phyloP scores from a whole-genome alignment of 1,140 invertebrate species.

The Drosophila pseudoananassae region DNA sequence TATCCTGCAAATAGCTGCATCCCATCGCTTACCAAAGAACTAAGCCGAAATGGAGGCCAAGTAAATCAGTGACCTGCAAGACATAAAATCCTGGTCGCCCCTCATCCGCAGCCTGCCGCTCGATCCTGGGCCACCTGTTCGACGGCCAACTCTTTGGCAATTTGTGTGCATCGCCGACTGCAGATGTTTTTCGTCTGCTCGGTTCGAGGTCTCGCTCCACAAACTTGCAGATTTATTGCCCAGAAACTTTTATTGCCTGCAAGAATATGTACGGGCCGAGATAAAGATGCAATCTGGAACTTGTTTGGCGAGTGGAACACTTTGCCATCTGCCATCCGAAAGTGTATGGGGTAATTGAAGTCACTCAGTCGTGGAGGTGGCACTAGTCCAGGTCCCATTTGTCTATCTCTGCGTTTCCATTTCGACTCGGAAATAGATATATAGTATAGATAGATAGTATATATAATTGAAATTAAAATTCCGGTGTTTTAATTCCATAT shows the following conservation, averaged over 20 bases:
- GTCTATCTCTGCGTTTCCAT: slow-evolving; percentile 2
- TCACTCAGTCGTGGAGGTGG: slow-evolving; percentile 38
- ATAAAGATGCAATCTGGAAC: slow-evolving; percentile 78
- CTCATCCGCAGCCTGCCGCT: slow-evolving; percentile 8
- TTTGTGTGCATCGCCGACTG: slow-evolving; percentile 63
- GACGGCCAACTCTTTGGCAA: slow-evolving; percentile 65
- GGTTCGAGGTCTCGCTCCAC: slow-evolving; percentile 65
- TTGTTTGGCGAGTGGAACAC: slow-evolving; percentile 70
- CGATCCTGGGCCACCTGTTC: slow-evolving; percentile 56
- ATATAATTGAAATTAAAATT: slow-evolving; percentile 13
- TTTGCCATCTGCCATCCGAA: slow-evolving; percentile 61
- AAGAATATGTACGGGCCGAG: slow-evolving; percentile 73
- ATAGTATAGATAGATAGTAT: no score
- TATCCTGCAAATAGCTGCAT: background rate
- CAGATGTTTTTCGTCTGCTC: slow-evolving; percentile 59
- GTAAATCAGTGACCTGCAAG: slow-evolving; percentile 75
- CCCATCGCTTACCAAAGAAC: slow-evolving; percentile 3
- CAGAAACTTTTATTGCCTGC: slow-evolving; percentile 80
- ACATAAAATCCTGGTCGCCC: slow-evolving; percentile 51
- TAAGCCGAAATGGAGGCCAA: slow-evolving; percentile 59
- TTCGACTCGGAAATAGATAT: background rate
- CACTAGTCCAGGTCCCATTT: slow-evolving; percentile 31
- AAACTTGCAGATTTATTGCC: slow-evolving; percentile 81
- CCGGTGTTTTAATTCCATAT: background rate
- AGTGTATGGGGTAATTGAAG: slow-evolving; percentile 52